Conservation (phyloP, 2,113 vertebrate species). For the Myrmecophaga tridactyla region DNA sequence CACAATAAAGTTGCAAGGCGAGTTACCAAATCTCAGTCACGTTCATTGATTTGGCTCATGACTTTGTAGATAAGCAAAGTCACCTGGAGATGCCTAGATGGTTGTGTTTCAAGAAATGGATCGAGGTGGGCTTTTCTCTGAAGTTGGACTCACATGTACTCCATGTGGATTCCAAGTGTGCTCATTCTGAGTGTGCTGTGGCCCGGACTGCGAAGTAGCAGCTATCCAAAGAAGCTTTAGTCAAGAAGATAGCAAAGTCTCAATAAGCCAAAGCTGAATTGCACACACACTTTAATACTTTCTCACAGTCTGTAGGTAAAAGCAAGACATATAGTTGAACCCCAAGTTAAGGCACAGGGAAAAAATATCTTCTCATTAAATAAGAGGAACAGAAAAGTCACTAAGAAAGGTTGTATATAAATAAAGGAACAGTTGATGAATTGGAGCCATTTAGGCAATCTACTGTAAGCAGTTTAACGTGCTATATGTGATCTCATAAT, state of each 20-base stretch:
- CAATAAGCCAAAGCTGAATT: background rate
- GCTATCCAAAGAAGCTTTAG: background rate
- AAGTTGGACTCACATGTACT: background rate
- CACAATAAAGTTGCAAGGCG: background rate
- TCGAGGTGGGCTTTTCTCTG: background rate
- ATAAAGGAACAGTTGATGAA: background rate
- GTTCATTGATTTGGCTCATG: background rate
- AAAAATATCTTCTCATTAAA: background rate
- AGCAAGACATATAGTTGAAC: background rate
- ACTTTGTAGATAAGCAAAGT: background rate
- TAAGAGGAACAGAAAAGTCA: background rate
- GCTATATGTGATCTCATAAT: background rate
- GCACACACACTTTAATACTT: background rate
- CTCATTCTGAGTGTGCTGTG: background rate
- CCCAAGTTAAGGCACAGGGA: background rate
- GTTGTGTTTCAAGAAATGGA: background rate
- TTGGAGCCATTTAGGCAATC: background rate
- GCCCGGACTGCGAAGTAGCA: background rate
- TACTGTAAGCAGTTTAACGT: background rate
- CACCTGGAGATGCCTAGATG: background rate
- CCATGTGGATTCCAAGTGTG: background rate
- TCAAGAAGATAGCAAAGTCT: background rate
- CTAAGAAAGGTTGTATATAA: background rate
- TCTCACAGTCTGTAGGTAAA: background rate
- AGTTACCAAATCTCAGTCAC: background rate